Conservation (phyloP, 2,797 vertebrate genomes). For the Lepus oiostolus region DNA sequence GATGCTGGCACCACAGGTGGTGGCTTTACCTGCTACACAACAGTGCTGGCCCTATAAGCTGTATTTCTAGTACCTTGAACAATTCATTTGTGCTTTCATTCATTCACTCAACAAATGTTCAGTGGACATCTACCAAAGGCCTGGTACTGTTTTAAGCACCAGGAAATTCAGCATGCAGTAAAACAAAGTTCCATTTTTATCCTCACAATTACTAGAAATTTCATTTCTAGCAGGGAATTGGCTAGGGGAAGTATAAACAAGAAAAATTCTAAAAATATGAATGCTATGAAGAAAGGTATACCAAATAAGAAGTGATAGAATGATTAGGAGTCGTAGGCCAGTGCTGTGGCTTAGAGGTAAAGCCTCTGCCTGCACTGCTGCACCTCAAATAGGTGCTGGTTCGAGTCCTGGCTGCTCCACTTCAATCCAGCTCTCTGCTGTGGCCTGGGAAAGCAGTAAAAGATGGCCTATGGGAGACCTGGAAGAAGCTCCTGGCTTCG, state of each 20-base stretch:
- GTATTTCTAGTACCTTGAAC: neutral
- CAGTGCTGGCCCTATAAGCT: too few relatives aligned
- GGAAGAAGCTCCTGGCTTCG: too few relatives aligned
- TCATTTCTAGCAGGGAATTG: neutral
- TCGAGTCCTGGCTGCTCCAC: too few relatives aligned
- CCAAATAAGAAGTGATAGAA: neutral
- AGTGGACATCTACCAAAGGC: neutral
- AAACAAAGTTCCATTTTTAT: constrained; percentile 2
- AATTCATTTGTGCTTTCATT: neutral
- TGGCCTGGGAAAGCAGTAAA: too few relatives aligned
- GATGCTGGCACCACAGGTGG: too few relatives aligned
- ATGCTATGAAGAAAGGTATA: neutral
- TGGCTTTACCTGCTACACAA: too few relatives aligned
- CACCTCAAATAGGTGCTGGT: too few relatives aligned
- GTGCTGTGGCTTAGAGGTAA: too few relatives aligned
- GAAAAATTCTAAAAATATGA: neutral
- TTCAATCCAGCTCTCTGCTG: too few relatives aligned
- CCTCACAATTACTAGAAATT: constrained; percentile 38
- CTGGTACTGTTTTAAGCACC: neutral
- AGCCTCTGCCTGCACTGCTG: too few relatives aligned
- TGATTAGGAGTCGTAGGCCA: neutral
- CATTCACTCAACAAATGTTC: neutral
- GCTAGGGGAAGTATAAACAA: neutral
- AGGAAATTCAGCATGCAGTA: neutral
- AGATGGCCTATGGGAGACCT: too few relatives aligned